Evolutionary conservation across 2,888 invertebrate species (phyloP), one percentile per base, ranked within the genome.

Genomic region (Pandemis cinnamomeana): DNA sequence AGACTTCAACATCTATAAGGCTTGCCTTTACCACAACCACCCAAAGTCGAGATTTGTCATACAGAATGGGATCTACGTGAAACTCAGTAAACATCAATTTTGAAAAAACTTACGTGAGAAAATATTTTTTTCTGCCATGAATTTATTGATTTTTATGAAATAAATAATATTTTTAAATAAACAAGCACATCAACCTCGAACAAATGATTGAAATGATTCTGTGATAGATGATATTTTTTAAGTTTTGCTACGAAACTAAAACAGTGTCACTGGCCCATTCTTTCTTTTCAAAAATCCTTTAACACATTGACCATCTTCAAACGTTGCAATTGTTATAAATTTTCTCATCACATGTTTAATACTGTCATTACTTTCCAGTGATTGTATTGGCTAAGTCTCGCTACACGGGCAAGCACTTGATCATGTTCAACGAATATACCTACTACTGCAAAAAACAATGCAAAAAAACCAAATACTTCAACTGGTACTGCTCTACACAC

Each of bases 401-500:
- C 1, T 90, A 90, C 78, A 85, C 88, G 7, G 93, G 92, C 42
- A 91, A 87, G 75, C 86, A 89, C 41, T 80, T 92, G 13, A 87
- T 92, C 0, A 87, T 92, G 83, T 87, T 83, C 78, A 87, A 90
- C 60, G 87, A 90, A 73, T 93, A 91, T 78, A 91, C 92, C 0
- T 93, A 91, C 77, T 92, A 91, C 80, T 90, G 90, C 81, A 91
- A 92, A 82, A 88, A 86, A 72, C 86, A 88, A 77, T 89, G 87
- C 81, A 90, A 89, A 82, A 89, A 83, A 77, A 89, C 86, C 0
- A 88, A 87, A 58, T 80, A 84, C 73, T 89, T 87, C 71, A 86
- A 88, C 71, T 93, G 93, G 93, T 89, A 91, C 75, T 93, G 93
- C 72, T 93, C 93, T 0, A 91, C 92, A 0, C 91, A 93, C 77